Base-by-base conservation (phyloP, 2,113 vertebrate species). In the Istiophorus platypterus region DNA sequence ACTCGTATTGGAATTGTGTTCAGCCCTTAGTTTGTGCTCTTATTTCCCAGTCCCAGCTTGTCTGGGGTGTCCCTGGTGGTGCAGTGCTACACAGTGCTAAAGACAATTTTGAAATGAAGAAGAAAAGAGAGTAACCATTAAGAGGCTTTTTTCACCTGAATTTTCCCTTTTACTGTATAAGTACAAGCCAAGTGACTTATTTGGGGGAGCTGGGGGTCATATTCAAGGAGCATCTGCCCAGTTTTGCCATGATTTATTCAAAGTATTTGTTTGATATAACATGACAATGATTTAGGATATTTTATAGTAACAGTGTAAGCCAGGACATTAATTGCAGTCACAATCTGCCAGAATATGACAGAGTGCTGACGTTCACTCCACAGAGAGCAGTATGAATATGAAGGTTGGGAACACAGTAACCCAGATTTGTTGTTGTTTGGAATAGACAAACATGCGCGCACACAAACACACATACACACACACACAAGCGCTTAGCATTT, bases 341-440 rank as follows among this genome's bases (percentile, higher is more conserved):
- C 37, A 34, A 57, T 41, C 77, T 69, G 17, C n/a, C 72, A 76
- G 54, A 63, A 63, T 76, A 39, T 17, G 26, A 65, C 67, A 64
- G 61, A 75, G 76, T 29, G 62, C 69, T 76, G 80, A 79, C 73
- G 85, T 78, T 88, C 76, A 84, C 34, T 81, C 34, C 41, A 76
- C 31, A 72, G 70, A 51, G 69, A 77, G 81, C 56, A 58, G 72
- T 29, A 47, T 45, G 57, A 69, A 70, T 65, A 52, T 63, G 49
- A 67, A 82, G 41, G 58, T 71, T 59, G 47, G 54, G 72, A 80
- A 68, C 59, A 81, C 70, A 66, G 56, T 45, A 75, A 80, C 63
- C 82, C 62, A 77, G 68, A 84, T 82, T 67, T 87, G 57, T 78
- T 86, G 59, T 73, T 75, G 59, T 84, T 47, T 71, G 17, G 45